Evolutionary conservation across 2,888 invertebrate genomes (phyloP).

Genomic region (Euproctis similis): DNA sequence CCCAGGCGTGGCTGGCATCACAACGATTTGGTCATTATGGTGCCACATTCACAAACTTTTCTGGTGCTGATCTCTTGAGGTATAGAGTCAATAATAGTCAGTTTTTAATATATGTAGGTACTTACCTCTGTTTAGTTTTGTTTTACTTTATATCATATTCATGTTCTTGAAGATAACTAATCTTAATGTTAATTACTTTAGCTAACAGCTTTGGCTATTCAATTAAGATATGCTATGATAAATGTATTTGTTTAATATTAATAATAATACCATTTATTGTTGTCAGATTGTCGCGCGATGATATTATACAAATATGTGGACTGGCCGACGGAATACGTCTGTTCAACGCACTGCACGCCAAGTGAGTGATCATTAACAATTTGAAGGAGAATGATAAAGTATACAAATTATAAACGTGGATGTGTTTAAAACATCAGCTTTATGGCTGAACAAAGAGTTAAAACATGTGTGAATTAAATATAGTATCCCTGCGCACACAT

Average conservation of each 20-base stretch:
- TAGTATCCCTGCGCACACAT: too few relatives aligned
- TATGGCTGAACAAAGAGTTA: background rate
- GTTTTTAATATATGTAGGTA: too few relatives aligned
- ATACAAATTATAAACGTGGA: background rate
- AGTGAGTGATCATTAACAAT: constrained; percentile 70
- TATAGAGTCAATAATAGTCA: too few relatives aligned
- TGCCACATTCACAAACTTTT: constrained; percentile 88
- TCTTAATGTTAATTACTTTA: too few relatives aligned
- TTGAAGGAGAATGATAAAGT: too few relatives aligned
- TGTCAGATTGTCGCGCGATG: constrained; percentile 86
- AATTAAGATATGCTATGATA: too few relatives aligned
- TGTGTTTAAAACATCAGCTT: background rate
- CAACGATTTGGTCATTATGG: constrained; percentile 87
- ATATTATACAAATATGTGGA: constrained; percentile 95
- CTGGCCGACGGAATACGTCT: constrained; percentile 95
- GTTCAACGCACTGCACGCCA: constrained; percentile 90
- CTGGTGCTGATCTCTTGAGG: constrained; percentile 91
- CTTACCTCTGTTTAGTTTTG: too few relatives aligned
- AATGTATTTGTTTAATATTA: too few relatives aligned
- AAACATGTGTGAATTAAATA: background rate
- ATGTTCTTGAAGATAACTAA: background rate
- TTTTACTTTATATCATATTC: background rate
- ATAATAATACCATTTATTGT: too few relatives aligned
- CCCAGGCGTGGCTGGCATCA: constrained; percentile 85
- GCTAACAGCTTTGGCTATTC: too few relatives aligned